These are phyloP conservation scores for Gonatopus flavifemur DNA, from an alignment of 1,140 invertebrate genomes.

Conservation along the genomic window DNA sequence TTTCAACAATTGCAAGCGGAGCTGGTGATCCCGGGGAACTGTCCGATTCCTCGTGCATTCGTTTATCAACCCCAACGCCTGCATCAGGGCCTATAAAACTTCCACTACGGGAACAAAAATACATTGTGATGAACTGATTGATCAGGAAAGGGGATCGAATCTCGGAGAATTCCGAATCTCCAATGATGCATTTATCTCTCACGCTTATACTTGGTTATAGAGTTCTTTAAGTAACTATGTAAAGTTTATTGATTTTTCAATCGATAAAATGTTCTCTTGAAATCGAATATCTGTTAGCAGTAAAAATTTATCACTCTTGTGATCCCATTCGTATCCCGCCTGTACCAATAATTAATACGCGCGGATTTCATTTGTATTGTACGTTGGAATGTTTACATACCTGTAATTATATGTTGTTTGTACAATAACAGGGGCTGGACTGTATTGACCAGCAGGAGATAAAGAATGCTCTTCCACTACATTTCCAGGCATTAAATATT, in stretches of 20 bases:
- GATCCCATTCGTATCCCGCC: too few relatives aligned
- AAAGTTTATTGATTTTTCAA: too few relatives aligned
- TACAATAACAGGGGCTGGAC: slow-evolving; percentile 61
- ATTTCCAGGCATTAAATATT: slow-evolving; percentile 56
- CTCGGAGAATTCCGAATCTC: too few relatives aligned
- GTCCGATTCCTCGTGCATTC: slow-evolving; percentile 50
- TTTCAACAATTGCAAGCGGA: slow-evolving; percentile 54
- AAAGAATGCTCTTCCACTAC: slow-evolving; percentile 55
- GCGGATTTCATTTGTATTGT: too few relatives aligned
- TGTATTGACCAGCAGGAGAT: slow-evolving; percentile 56
- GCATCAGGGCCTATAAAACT: slow-evolving; percentile 53
- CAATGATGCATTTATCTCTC: too few relatives aligned
- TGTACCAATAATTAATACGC: too few relatives aligned
- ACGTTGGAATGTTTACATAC: slow-evolving; percentile 37
- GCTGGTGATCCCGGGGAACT: slow-evolving; percentile 55
- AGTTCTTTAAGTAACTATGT: too few relatives aligned
- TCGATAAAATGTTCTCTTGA: too few relatives aligned
- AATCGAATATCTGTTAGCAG: too few relatives aligned
- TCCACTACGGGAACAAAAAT: slow-evolving; percentile 36
- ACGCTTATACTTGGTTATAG: too few relatives aligned
- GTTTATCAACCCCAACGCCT: slow-evolving; percentile 46
- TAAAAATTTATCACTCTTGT: not conserved
- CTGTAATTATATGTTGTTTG: slow-evolving; percentile 60
- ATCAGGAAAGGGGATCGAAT: not conserved
- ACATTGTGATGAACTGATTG: not conserved